Percentiles rank a stretch among this genome's conserved stretches.
Conservation (phyloP, 2,888 invertebrate genomes). For the Sesamia inferens region DNA sequence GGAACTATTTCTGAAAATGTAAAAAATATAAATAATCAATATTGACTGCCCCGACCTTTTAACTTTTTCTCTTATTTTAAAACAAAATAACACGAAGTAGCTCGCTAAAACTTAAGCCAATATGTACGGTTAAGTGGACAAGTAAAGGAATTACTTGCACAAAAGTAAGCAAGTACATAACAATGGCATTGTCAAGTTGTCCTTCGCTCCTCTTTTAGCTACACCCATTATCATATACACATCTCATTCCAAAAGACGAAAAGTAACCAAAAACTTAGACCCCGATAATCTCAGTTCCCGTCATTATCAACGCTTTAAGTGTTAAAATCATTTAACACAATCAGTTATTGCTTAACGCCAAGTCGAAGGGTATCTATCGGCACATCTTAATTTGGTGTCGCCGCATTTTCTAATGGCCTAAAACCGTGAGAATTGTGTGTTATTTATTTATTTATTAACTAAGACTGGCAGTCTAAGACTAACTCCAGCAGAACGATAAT, state of each 20-base stretch:
- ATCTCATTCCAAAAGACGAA: constrained; percentile 30
- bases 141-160: too few relatives aligned
- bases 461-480: too few relatives aligned
- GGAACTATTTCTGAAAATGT: too few relatives aligned
- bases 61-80: too few relatives aligned
- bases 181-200: too few relatives aligned
- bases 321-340: constrained; percentile 49
- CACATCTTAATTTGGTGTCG: constrained; percentile 44
- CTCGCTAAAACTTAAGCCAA: too few relatives aligned
- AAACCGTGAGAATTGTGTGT: constrained; percentile 45
- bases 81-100: too few relatives aligned
- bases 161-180: too few relatives aligned
- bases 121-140: too few relatives aligned
- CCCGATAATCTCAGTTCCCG: constrained; percentile 30
- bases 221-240: constrained; percentile 4
- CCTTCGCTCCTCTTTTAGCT: neutral
- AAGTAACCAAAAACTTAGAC: constrained; percentile 49
- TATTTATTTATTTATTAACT: neutral
- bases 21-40: too few relatives aligned
- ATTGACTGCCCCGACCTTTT: too few relatives aligned
- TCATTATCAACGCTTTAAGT: constrained; percentile 41
- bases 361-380: constrained; percentile 61
- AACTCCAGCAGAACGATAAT: too few relatives aligned
- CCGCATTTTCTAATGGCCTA: constrained; percentile 34
- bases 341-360: constrained; percentile 43